Base-by-base conservation (phyloP, 2,888 invertebrate species). In the Lepas anatifera region DNA sequence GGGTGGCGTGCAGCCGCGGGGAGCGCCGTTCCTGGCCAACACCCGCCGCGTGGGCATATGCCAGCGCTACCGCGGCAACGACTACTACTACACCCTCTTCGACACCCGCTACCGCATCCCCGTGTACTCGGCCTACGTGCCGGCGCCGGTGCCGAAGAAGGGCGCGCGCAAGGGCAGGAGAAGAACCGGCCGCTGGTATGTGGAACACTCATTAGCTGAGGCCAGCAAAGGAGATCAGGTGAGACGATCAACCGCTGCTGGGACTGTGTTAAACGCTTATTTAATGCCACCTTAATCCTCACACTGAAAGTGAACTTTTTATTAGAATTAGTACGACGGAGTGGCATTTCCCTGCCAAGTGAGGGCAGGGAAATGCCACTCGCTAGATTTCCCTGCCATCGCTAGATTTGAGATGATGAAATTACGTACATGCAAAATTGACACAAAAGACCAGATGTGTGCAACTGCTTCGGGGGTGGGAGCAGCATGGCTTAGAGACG, bases 61-160 rank as follows among this genome's bases (percentile, higher is more conserved):
- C 35, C 58, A 58, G 58, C 58, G 58, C 32, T 35, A 58, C 32
- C 18, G 10, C 16, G 58, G 32, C 22, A 6, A 2, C 58, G 58
- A 58, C 58, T 58, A 18, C 58, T 58, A 58, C 58, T 58, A 29
- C 58, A 58, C 58, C 22, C 58, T 58, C 32, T 58, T 58, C 58
- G 58, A 58, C 35, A 58, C 58, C 22, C 58, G 58, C 18, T 58
- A 58, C 58, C 32, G 58, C 22, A 58, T 58, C 58, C 58, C 58
- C 22, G 58, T 58, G 58, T 58, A 35, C 58, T 32, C 58, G 58
- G 58, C 58, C 22, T 58, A 58, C 58, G 35, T 58, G 35, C 58
- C 58, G 35, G 58, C 58, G 35, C 58, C 35, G 35, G 22, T 6
- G 22, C 58, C 58, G 58, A 35, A 18, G 18, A 35, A 58, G 18